These are phyloP conservation scores for Sinopyrophorus schimmeli DNA, from an alignment of 2,888 invertebrate genomes.

Conservation along the genomic window DNA sequence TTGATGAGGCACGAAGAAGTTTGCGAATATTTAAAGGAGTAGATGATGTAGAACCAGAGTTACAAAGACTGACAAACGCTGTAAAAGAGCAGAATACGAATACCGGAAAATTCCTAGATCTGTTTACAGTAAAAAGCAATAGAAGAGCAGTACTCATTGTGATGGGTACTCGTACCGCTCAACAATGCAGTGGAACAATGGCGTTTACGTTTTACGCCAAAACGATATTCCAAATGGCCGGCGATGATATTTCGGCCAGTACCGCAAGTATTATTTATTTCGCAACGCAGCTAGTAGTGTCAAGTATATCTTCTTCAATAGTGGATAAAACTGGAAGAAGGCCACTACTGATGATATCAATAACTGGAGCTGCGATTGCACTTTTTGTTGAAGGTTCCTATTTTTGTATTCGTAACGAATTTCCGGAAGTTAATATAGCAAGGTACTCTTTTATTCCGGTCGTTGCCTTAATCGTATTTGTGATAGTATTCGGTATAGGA, in stretches of 20 bases:
- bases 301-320: constrained; percentile 59
- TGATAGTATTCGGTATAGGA: constrained; percentile 55
- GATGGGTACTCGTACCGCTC: constrained; percentile 62
- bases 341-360: constrained; percentile 63
- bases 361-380: constrained; percentile 48
- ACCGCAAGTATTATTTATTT: constrained; percentile 62
- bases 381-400: constrained; percentile 51
- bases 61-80: constrained; percentile 41
- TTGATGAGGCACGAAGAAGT: constrained; percentile 56
- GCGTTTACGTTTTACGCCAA: constrained; percentile 64
- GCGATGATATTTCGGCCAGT: constrained; percentile 55
- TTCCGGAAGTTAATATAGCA: constrained; percentile 39
- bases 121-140: constrained; percentile 60
- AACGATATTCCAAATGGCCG: constrained; percentile 60
- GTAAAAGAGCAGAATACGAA: constrained; percentile 49
- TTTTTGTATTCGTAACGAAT: constrained; percentile 51
- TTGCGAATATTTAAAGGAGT: constrained; percentile 62
- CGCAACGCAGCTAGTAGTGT: constrained; percentile 61
- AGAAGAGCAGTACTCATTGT: constrained; percentile 65
- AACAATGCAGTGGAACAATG: constrained; percentile 63
- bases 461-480: constrained; percentile 53
- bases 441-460: constrained; percentile 53
- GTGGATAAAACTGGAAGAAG: constrained; percentile 67
- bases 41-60: constrained; percentile 55
- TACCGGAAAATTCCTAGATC: constrained; percentile 58